Base-by-base conservation (phyloP, 2,888 invertebrate genomes). In the Leptopilina drosophilae region DNA sequence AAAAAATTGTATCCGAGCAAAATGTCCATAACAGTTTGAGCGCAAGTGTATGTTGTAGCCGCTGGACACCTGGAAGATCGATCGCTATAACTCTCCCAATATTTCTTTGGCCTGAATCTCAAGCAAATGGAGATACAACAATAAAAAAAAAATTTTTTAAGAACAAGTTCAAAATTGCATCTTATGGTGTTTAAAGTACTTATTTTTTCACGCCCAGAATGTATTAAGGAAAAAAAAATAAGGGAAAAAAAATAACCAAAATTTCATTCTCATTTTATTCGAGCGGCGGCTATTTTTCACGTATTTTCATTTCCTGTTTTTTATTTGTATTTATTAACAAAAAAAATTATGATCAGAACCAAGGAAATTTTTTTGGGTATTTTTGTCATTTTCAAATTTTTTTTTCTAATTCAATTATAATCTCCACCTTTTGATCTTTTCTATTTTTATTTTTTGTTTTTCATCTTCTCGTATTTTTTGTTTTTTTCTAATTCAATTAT, bases 11-110 rank as follows among this genome's bases (percentile, higher is more conserved):
- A 56, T 73, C 53, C 33, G 53, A 73, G 56, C 69, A 56, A 73
- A 73, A 73, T 73, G 53, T 73, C 53, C 53, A 69, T 53, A 53
- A 69, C 53, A 49, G 20, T 67, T 20, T 33, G 53, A 69, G 26
- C 49, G 53, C 49, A 69, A 53, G 69, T 67, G 49, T 66, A 42
- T 15, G 66, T 15, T 67, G 67, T 33, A 33, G 33, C 69, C 69
- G 53, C 53, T 56, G 69, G 69, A 53, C 69, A 53, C 69, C 69
- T 73, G 14, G 56, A 53, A 73, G 69, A 56, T 73, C 69, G 56
- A 73, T 73, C 69, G n/a, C n/a, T 33, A 73, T 56, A 56, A 73
- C 56, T 73, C 33, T 73, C 69, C 26, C 33, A 56, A 56, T 56
- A 73, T 56, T 73, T 56, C 69, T 73, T 49, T 33, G n/a, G 33